These are phyloP conservation scores for Caenorhabditis angaria DNA, from an alignment of 2,888 invertebrate species.

Conservation along the genomic window DNA sequence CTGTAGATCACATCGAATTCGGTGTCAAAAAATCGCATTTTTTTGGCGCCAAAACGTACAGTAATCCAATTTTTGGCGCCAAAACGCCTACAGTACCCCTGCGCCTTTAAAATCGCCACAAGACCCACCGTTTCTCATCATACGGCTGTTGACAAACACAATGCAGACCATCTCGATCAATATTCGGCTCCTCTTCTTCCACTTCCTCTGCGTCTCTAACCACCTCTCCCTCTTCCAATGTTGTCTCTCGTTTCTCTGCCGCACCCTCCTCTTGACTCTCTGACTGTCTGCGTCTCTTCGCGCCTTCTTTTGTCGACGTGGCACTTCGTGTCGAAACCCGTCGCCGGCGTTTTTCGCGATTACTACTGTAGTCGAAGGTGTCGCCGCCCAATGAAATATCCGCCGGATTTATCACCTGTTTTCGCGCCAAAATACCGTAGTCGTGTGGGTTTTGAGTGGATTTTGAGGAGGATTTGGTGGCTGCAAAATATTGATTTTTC, in stretches of 20 bases:
- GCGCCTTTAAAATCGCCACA: not conserved
- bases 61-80: too few relatives aligned
- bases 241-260: not conserved
- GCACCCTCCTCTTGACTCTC: not conserved
- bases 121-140: conserved; percentile 35
- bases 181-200: not conserved
- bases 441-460: conserved; percentile 20
- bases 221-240: not conserved
- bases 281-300: conserved; percentile 20
- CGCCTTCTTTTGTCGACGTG: conserved; percentile 20
- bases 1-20: too few relatives aligned
- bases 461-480: not conserved
- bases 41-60: too few relatives aligned
- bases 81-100: not conserved
- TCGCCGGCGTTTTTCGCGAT: not conserved
- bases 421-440: conserved; percentile 13
- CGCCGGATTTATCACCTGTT: conserved; percentile 50
- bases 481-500: not conserved
- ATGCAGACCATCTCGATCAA: conserved; percentile 30
- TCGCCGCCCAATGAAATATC: conserved; percentile 55
- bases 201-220: conserved; percentile 16
- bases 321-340: conserved; percentile 14
- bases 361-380: conserved; percentile 31
- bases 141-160: conserved; percentile 52
- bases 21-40: too few relatives aligned